Evolutionary conservation across 1,140 invertebrate genomes (phyloP).

Genomic region (Lucilia sericata): DNA sequence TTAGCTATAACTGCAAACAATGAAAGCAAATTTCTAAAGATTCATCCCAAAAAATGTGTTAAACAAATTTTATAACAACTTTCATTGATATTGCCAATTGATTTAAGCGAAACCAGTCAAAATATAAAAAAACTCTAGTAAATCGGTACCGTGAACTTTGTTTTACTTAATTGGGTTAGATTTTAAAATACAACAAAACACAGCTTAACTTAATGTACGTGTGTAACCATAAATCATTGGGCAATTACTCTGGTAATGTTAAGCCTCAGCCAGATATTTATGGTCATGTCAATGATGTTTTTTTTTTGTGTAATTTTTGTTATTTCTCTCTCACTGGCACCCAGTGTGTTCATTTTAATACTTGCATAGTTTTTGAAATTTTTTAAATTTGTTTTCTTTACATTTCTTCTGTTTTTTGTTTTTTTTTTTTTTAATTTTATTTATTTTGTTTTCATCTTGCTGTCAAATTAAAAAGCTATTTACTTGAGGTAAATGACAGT

Average conservation of each 20-base stretch:
- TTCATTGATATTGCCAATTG: neutral
- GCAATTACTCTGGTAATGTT: slow-evolving; percentile 3
- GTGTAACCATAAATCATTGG: slow-evolving; percentile 10
- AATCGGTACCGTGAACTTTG: neutral
- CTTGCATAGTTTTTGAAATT: neutral
- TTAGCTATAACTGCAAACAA: too few relatives aligned
- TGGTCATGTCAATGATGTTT: slow-evolving; percentile 1
- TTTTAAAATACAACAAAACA: neutral
- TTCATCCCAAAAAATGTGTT: too few relatives aligned
- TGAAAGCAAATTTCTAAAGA: too few relatives aligned
- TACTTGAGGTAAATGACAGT: slow-evolving; percentile 3
- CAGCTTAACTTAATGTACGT: neutral
- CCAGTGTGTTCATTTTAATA: neutral
- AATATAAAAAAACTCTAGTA: neutral
- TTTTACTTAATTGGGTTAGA: neutral
- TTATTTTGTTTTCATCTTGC: slow-evolving; percentile 23
- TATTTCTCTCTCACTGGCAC: neutral
- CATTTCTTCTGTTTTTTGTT: neutral
- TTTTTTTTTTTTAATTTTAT: slow-evolving; percentile 9
- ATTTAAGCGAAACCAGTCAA: neutral
- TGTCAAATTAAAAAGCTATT: slow-evolving; percentile 36
- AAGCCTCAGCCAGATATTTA: neutral
- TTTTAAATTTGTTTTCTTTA: slow-evolving; percentile 9
- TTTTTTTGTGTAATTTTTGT: neutral
- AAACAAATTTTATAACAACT: neutral